Evolutionary conservation across 2,113 vertebrate genomes (phyloP).

Genomic region (Oxygymnocypris stewartii): DNA sequence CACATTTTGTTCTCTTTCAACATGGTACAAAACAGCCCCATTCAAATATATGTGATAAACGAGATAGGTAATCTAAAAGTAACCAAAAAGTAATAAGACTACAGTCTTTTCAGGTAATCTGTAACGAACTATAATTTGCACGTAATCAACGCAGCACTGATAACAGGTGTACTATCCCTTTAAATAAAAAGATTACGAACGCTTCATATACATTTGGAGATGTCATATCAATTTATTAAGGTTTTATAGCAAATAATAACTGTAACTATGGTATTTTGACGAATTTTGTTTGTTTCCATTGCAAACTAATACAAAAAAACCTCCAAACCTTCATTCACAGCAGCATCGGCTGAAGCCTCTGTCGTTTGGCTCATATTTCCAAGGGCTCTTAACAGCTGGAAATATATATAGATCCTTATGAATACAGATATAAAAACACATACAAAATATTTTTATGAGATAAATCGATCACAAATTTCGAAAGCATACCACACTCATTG

Average conservation of each 20-base stretch:
- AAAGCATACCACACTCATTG: not conserved
- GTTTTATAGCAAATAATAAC: not conserved
- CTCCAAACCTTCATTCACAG: constrained; percentile 74
- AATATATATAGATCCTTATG: constrained; percentile 31
- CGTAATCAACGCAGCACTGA: not conserved
- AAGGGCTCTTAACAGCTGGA: constrained; percentile 48
- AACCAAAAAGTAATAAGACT: not conserved
- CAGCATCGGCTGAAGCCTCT: constrained; percentile 72
- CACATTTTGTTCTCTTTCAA: not conserved
- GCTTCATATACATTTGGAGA: not conserved
- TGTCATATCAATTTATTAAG: not conserved
- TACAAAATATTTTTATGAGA: not conserved
- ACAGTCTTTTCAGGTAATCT: not conserved
- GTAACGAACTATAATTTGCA: not conserved
- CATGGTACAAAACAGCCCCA: not conserved
- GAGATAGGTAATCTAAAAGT: not conserved
- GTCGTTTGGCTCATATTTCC: constrained; percentile 77
- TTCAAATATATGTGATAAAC: not conserved
- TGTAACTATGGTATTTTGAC: not conserved
- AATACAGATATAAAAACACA: constrained; percentile 3
- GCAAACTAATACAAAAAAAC: constrained; percentile 48
- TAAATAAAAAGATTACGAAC: not conserved
- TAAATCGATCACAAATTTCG: not conserved
- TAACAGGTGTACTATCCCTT: constrained; percentile 16
- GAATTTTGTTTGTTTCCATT: not conserved